Base-by-base conservation (phyloP, 2,113 vertebrate species). In the Toxostoma redivivum region DNA sequence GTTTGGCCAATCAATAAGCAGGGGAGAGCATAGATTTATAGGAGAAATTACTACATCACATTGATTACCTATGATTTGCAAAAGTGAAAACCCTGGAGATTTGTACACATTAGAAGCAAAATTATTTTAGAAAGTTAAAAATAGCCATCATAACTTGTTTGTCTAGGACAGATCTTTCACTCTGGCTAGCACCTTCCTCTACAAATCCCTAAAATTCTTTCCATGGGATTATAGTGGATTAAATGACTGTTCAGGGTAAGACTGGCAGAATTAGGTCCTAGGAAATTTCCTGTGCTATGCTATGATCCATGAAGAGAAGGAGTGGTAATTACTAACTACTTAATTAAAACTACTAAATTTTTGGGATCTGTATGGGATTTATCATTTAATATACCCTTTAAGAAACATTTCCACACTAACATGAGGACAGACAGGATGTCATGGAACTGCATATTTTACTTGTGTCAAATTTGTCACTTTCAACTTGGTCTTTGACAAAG, bases 201-300 rank as follows among this genome's bases (percentile, higher is more conserved):
- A 33, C 9, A 84, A 92, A 93, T 15, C 33, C 44, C 83, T 56
- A 56, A 50, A 88, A 72, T 27, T 2, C n/a, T 48, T 90, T 90
- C 37, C 15, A 57, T 27, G 31, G 37, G 40, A 86, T 92, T 86
- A 78, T 64, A 11, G 11, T 70, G 67, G 71, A 81, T 93, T 90
- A 92, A 86, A 31, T 28, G 14, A 40, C 37, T 86, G 22, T 44
- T 91, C 28, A 74, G 15, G 10, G 28, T 50, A 88, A 84, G 0
- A 88, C 12, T 94, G 86, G 60, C 80, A 97, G 92, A 96, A 95
- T 44, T 84, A 64, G 86, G 76, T 94, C 60, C 71, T 67, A 70
- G 50, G 47, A 78, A 60, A 83, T 56, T 88, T 86, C 79, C 22
- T 80, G 11, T 62, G 25, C 37, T 93, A 20, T 38, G 24, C 28